Conservation (phyloP, 2,113 vertebrate genomes). For the Petroica traversi region DNA sequence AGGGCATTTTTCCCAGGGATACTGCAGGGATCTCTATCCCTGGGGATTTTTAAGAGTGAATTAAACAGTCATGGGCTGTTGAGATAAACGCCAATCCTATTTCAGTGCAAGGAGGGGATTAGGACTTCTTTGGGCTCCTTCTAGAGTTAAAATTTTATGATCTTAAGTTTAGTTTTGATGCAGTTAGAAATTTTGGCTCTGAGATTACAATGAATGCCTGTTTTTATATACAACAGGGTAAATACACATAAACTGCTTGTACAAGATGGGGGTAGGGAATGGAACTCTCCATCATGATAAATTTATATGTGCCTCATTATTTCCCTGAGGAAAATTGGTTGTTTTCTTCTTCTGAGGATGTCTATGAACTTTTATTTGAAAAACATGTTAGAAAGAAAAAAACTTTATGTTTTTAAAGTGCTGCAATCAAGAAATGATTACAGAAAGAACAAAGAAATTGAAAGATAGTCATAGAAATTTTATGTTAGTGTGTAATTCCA, state of each 20-base stretch:
- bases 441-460: not conserved
- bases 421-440: not conserved
- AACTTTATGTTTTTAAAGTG: not conserved
- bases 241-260: not conserved
- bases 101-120: not conserved
- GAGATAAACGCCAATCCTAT: not conserved
- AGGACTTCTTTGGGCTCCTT: not conserved
- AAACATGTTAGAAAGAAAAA: not conserved
- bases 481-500: not conserved
- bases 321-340: not conserved
- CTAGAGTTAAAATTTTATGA: not conserved
- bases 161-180: not conserved
- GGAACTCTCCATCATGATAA: not conserved
- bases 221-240: not conserved
- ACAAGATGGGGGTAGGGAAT: not conserved
- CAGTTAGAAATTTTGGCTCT: not conserved
- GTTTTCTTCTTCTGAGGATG: not conserved
- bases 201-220: not conserved
- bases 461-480: not conserved
- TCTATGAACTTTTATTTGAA: not conserved
- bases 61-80: not conserved
- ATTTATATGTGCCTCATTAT: not conserved
- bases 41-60: not conserved
- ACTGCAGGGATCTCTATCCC: not conserved
- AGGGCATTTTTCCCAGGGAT: not conserved